A percentile compares a stretch with the other conserved stretches of the same genome.
These are phyloP conservation scores for Ptychoptera albimana DNA, from an alignment of 2,888 invertebrate species.

Conservation along the genomic window DNA sequence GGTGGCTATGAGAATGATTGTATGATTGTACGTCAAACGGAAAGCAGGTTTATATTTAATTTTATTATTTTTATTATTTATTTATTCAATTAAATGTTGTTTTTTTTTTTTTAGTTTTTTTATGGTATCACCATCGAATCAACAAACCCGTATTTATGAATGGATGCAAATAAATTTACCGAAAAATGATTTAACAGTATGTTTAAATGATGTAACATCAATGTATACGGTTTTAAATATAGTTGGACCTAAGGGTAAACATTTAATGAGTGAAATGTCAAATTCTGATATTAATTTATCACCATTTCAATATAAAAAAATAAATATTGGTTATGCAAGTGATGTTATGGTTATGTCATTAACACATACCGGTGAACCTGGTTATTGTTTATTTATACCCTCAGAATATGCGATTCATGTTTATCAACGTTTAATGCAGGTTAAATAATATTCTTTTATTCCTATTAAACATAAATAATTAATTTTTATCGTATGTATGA, in stretches of 20 bases:
- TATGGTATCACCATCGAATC: constrained; percentile 64
- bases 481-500: too few species aligned
- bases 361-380: constrained; percentile 52
- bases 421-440: constrained; percentile 47
- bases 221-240: constrained; percentile 57
- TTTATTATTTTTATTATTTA: background rate
- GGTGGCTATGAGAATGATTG: constrained; percentile 62
- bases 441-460: constrained; percentile 15
- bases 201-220: constrained; percentile 50
- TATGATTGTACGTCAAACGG: constrained; percentile 44
- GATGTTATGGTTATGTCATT: constrained; percentile 54
- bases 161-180: constrained; percentile 53
- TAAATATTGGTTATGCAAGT: constrained; percentile 50
- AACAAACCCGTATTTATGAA: constrained; percentile 53
- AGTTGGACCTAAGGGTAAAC: constrained; percentile 50
- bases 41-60: constrained; percentile 40
- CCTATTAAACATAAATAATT: background rate
- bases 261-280: constrained; percentile 45
- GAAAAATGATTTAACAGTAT: constrained; percentile 36
- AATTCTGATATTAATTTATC: constrained; percentile 43
- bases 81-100: background rate
- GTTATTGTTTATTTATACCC: constrained; percentile 51
- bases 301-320: constrained; percentile 48
- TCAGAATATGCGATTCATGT: constrained; percentile 60
- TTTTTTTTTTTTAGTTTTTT: constrained; percentile 37